These are phyloP conservation scores for Pissodes strobi DNA, from an alignment of 1,140 invertebrate genomes.

Conservation along the genomic window DNA sequence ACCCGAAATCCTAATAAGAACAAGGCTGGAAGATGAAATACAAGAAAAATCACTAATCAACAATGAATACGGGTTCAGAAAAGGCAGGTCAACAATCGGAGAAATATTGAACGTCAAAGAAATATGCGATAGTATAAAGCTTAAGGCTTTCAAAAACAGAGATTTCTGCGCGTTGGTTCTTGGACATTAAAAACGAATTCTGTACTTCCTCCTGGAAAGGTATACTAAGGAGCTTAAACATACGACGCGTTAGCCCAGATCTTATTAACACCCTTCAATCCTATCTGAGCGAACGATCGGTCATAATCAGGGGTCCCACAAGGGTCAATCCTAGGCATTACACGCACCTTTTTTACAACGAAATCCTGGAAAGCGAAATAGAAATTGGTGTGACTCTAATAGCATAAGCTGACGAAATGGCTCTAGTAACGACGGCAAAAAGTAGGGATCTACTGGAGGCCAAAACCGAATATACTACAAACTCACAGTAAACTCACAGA, in stretches of 20 bases:
- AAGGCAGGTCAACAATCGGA: background rate
- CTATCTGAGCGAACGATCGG: background rate
- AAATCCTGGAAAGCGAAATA: background rate
- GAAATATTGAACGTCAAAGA: background rate
- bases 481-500: too few relatives aligned
- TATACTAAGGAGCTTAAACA: background rate
- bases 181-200: background rate
- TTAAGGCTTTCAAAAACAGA: background rate
- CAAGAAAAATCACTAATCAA: background rate
- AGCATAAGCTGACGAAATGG: too few relatives aligned
- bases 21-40: background rate
- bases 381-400: too few relatives aligned
- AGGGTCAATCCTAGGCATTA: background rate
- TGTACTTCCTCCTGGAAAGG: background rate
- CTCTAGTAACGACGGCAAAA: too few relatives aligned
- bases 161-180: background rate
- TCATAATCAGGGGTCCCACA: background rate
- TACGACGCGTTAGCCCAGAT: background rate
- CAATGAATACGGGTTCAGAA: background rate
- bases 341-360: background rate
- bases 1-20: too few relatives aligned
- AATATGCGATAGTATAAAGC: background rate
- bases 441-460: too few relatives aligned
- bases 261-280: background rate
- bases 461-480: too few relatives aligned